Evolutionary conservation across 2,113 vertebrate species (phyloP), one percentile per base, ranked within the genome.

Genomic region (Speoplatyrhinus poulsoni): DNA sequence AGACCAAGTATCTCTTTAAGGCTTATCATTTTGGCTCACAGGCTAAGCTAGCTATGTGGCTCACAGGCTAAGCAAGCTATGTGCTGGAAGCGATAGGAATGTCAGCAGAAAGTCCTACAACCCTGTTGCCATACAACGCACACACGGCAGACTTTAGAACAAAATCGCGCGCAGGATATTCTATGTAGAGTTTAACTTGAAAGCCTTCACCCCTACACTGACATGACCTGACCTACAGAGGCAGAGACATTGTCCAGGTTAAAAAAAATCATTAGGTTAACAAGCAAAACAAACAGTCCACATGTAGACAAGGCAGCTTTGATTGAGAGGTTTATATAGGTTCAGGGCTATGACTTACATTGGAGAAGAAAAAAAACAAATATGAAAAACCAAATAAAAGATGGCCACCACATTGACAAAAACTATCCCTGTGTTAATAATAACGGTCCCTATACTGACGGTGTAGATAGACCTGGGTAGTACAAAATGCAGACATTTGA

Each of bases 1-100:
- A 76, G 76, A 82, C 67, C 70, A 41, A 12, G 78, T 79, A 72
- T 84, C 78, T 88, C 81, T 88, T 85, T 82, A 87, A 88, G 82
- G 73, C 81, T 88, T 88, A 89, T 88, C 84, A 85, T 86, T 84
- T 85, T 73, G 74, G 82, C 82, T 87, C 76, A 15, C 70, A 76
- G 81, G 77, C 70, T 85, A 85, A 90, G 84, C 75, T 81, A 77
- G 86, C 85, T 87, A 85, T 90, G 87, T 88, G 19, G 19, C 19
- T 19, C 19, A 19, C 19, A 19, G 19, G 83, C 87, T 88, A 75
- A 90, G 84, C 75, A 79, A 77, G 86, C 85, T 88, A 85, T 90
- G 87, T 88, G 83, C 87, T 88, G 81, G 78, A 81, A 75, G 72
- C 77, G 26, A 26, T 26, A 26, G 85, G 87, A 88, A 90, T 86